Conservation (phyloP, 2,797 vertebrate genomes). For the Pseudocheirus occidentalis region DNA sequence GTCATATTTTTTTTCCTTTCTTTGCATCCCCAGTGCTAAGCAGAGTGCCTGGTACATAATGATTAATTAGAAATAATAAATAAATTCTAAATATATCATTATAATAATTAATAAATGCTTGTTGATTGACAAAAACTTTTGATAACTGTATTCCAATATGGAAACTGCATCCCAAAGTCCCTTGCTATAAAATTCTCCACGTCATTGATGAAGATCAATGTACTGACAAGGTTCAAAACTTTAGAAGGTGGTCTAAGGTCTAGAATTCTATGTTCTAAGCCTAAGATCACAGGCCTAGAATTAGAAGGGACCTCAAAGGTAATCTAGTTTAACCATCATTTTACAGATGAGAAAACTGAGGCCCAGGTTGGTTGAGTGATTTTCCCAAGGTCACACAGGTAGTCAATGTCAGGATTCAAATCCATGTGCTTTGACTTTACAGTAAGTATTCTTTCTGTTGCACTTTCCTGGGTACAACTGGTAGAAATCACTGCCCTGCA, state of each 20-base stretch:
- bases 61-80: not conserved
- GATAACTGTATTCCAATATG: not conserved
- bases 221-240: not conserved
- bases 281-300: not conserved
- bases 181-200: not conserved
- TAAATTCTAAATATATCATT: too few relatives aligned
- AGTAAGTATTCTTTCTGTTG: not conserved
- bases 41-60: not conserved
- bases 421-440: not conserved
- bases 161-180: not conserved
- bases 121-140: not conserved
- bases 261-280: not conserved
- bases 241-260: not conserved
- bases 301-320: not conserved
- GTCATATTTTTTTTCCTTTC: not conserved
- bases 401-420: not conserved
- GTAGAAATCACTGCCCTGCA: too few relatives aligned
- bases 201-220: not conserved
- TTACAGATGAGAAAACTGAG: not conserved
- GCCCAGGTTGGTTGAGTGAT: not conserved
- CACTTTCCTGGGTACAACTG: too few relatives aligned
- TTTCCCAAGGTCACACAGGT: not conserved
- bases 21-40: not conserved
- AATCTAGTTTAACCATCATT: not conserved
- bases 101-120: not conserved